A percentile compares a stretch with the other conserved stretches of the same genome.
phyloP scores from a whole-genome alignment of 2,797 vertebrate species.

The Paedocypris micromegethes region DNA sequence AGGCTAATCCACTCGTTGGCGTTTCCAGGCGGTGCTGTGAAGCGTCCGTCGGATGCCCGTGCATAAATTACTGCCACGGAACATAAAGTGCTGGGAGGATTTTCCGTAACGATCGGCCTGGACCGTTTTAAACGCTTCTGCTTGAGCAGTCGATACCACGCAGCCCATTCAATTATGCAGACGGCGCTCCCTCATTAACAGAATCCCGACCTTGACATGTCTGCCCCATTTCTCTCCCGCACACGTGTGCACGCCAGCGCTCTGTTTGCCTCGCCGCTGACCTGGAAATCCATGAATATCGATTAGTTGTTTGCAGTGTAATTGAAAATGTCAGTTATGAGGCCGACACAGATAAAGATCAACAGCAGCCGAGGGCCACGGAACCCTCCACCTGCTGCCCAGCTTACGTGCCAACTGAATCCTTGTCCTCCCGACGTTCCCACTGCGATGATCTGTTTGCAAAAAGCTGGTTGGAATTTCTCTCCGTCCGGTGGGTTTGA shows the following conservation, averaged over 20 bases:
- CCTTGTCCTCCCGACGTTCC: not conserved
- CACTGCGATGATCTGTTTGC: no score
- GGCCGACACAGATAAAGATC: conserved; percentile 81
- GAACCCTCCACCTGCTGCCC: conserved; percentile 50
- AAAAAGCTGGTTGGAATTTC: conserved; percentile 22
- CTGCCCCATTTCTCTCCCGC: conserved; percentile 67
- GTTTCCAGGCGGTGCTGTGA: conserved; percentile 69
- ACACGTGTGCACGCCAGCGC: conserved; percentile 52
- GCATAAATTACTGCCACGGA: conserved; percentile 76
- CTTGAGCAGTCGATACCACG: conserved; percentile 71
- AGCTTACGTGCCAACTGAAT: conserved; percentile 18
- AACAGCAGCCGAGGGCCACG: conserved; percentile 73
- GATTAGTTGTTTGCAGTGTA: conserved; percentile 90
- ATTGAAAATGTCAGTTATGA: conserved; percentile 94
- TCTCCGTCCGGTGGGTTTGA: conserved; percentile 48
- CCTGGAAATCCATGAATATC: conserved; percentile 88
- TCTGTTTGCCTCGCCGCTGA: conserved; percentile 74
- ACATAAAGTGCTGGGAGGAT: conserved; percentile 74
- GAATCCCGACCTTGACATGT: conserved; percentile 84
- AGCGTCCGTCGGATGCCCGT: conserved; percentile 67
- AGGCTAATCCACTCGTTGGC: conserved; percentile 75
- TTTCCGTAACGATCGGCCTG: conserved; percentile 71
- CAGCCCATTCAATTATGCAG: conserved; percentile 76
- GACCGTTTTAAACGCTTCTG: conserved; percentile 74
- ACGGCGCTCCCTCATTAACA: conserved; percentile 76